Evolutionary conservation across 2,888 invertebrate species (phyloP).

Genomic region (Eupeodes latifasciatus): DNA sequence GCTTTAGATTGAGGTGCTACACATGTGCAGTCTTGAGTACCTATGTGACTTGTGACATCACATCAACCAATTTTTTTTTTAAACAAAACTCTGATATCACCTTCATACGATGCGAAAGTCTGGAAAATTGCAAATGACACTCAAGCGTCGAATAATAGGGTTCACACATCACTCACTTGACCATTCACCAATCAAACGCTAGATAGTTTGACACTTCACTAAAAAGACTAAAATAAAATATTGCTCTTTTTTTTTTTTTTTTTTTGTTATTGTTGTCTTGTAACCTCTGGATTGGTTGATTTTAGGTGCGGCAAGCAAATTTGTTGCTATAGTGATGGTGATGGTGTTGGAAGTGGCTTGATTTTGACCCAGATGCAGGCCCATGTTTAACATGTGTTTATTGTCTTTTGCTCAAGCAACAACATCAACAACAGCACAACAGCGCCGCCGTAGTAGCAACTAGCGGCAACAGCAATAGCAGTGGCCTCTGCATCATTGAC

Average conservation of each 20-base stretch:
- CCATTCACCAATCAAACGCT: conserved; percentile 38
- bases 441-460: no score
- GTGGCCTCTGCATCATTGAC: conserved; percentile 49
- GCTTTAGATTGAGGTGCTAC: neutral
- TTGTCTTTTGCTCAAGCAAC: conserved; percentile 56
- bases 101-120: conserved; percentile 38
- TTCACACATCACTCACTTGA: conserved; percentile 57
- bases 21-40: conserved; percentile 30
- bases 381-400: conserved; percentile 70
- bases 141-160: conserved; percentile 43
- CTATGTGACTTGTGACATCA: conserved; percentile 35
- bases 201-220: neutral
- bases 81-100: conserved; percentile 11
- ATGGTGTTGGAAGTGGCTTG: conserved; percentile 43
- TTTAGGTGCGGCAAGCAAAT: conserved; percentile 6
- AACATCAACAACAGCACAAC: no score
- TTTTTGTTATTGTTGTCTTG: neutral
- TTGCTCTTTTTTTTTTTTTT: neutral
- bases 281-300: conserved; percentile 15
- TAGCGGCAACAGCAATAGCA: neutral
- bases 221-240: neutral
- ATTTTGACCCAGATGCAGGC: conserved; percentile 69
- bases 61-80: neutral
- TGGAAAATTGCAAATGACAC: conserved; percentile 70
- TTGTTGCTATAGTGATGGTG: neutral